Evolutionary conservation across 1,140 invertebrate species (phyloP).

Genomic region (Lepidurus couesii): DNA sequence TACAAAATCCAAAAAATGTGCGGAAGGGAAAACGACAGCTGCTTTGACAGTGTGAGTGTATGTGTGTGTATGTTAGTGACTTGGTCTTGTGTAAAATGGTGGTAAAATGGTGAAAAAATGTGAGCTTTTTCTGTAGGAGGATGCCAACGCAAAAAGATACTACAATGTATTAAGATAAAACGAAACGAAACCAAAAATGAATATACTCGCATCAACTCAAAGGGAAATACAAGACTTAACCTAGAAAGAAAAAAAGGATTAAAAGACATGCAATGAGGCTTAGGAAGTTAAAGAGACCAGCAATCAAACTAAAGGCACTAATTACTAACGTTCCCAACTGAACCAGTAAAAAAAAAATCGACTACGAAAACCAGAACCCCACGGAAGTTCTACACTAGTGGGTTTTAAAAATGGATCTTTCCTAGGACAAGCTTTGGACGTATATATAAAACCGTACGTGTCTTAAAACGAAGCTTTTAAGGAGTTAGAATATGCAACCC

Average conservation of each 20-base stretch:
- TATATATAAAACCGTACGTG: neutral
- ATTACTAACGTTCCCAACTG: slow-evolving; percentile 19
- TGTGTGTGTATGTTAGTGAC: neutral
- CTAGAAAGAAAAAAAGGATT: neutral
- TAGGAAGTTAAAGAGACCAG: neutral
- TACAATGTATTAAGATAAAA: neutral
- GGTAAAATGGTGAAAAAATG: neutral
- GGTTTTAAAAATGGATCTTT: slow-evolving; percentile 8
- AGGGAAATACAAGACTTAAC: neutral
- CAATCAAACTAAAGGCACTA: slow-evolving; percentile 1
- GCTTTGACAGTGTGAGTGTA: neutral
- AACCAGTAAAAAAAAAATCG: neutral
- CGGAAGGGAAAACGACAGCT: neutral
- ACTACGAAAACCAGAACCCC: neutral
- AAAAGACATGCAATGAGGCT: neutral
- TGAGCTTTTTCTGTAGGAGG: neutral
- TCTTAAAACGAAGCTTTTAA: slow-evolving; percentile 5
- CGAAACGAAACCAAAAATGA: neutral
- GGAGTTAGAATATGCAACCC: neutral
- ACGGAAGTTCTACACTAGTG: slow-evolving; percentile 15
- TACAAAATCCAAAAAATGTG: neutral
- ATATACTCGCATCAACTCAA: neutral
- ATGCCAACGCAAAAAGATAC: neutral
- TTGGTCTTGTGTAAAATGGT: neutral
- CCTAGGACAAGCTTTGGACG: slow-evolving; percentile 1